These are phyloP conservation scores for Protonemura montana DNA, from an alignment of 2,888 invertebrate species.

Conservation along the genomic window DNA sequence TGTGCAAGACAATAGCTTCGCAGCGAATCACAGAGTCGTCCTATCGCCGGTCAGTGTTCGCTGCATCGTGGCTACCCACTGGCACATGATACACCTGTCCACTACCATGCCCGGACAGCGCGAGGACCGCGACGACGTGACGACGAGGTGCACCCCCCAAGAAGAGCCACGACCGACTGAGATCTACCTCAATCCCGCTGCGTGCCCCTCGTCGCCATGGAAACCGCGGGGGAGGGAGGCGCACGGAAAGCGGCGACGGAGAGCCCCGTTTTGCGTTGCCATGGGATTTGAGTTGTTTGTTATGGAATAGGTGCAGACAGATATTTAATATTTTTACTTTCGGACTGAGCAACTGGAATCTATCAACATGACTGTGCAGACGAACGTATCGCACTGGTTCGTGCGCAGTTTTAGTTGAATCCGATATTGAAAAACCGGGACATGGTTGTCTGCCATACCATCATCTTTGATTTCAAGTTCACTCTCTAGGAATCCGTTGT, in stretches of 20 bases:
- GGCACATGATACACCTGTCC: too few species aligned
- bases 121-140: not conserved
- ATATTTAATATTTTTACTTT: not conserved
- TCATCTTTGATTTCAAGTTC: too few species aligned
- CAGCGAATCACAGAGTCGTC: not conserved
- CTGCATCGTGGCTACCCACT: too few species aligned
- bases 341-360: not conserved
- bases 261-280: not conserved
- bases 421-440: not conserved
- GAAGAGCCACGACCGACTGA: not conserved
- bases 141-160: not conserved
- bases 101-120: not conserved
- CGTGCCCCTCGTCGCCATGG: not conserved
- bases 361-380: not conserved
- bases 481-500: too few species aligned
- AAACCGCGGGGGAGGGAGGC: not conserved
- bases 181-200: not conserved
- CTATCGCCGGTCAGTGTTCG: not conserved
- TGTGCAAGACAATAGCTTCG: not conserved
- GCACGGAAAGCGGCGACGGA: not conserved
- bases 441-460: too few species aligned
- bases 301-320: not conserved
- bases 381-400: not conserved
- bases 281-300: not conserved
- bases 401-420: not conserved